A percentile compares a stretch with the other conserved stretches of the same genome.
Evolutionary conservation across 2,797 vertebrate genomes (phyloP).

Genomic region (Mionectes olivaceus): DNA sequence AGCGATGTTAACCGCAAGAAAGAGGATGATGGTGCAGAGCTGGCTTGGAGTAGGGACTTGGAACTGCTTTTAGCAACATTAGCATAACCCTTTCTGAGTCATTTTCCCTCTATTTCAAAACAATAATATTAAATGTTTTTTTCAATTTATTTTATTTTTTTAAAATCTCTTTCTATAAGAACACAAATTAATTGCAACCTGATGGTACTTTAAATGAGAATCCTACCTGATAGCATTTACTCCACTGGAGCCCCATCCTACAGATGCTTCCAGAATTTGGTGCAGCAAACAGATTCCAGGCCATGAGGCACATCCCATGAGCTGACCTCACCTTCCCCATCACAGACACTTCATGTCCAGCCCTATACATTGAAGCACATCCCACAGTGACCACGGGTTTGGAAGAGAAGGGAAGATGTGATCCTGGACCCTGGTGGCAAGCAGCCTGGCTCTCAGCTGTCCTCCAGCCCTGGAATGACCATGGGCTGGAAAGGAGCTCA

Average conservation of each 20-base stretch:
- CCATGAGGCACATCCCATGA: background rate
- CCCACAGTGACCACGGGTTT: accelerated
- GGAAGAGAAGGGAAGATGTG: background rate
- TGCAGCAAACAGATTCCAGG: background rate
- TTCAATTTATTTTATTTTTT: background rate
- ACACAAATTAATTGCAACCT: background rate
- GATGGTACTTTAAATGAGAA: accelerated
- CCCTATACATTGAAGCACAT: accelerated
- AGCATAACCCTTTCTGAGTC: background rate
- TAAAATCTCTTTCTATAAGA: background rate
- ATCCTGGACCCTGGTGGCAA: background rate
- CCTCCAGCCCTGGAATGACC: background rate
- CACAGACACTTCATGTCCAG: accelerated
- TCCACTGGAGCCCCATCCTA: background rate
- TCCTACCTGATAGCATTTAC: background rate
- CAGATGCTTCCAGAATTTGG: background rate
- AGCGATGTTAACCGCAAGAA: background rate
- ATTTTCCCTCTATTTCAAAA: background rate
- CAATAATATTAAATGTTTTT: too few relatives aligned
- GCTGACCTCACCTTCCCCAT: background rate
- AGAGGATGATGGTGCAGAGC: background rate
- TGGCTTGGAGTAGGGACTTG: background rate
- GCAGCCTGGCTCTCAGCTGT: background rate
- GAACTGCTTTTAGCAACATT: background rate
- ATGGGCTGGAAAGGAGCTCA: background rate